Percentiles rank a stretch among this genome's conserved stretches.
These are phyloP conservation scores for Podotricha telesiphe DNA, from an alignment of 2,888 invertebrate genomes.

Conservation along the genomic window DNA sequence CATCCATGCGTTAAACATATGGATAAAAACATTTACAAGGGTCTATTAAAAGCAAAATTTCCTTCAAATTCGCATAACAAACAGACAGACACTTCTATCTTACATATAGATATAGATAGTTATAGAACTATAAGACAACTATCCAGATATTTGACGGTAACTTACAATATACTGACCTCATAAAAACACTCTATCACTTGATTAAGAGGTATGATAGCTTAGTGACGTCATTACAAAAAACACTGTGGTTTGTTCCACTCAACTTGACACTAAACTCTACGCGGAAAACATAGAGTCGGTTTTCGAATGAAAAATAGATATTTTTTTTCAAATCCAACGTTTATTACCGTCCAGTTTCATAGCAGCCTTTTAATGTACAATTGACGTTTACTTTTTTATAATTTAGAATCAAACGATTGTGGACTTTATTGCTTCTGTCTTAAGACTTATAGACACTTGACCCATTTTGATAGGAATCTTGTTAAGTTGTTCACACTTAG, in stretches of 20 bases:
- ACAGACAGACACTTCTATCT: slow-evolving; percentile 1
- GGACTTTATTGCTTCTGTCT: slow-evolving; percentile 9
- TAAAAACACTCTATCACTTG: slow-evolving; percentile 55
- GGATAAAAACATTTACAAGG: too few relatives aligned
- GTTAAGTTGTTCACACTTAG: slow-evolving; percentile 51
- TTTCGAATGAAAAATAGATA: slow-evolving; percentile 18
- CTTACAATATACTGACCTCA: slow-evolving; percentile 53
- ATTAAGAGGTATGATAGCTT: slow-evolving; percentile 58
- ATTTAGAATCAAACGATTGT: slow-evolving; percentile 25
- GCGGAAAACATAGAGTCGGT: slow-evolving; percentile 38
- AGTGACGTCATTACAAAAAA: slow-evolving; percentile 52
- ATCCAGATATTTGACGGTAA: slow-evolving; percentile 53
- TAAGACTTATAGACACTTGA: slow-evolving; percentile 3
- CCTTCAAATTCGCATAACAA: slow-evolving; percentile 11
- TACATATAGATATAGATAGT: too few relatives aligned
- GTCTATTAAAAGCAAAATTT: too few relatives aligned
- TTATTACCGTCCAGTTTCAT: slow-evolving; percentile 55
- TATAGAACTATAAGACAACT: slow-evolving; percentile 44
- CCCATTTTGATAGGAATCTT: slow-evolving; percentile 17
- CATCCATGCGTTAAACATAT: too few relatives aligned
- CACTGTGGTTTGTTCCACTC: background rate
- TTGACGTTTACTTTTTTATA: slow-evolving; percentile 35
- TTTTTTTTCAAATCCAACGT: slow-evolving; percentile 46
- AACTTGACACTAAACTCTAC: slow-evolving; percentile 42
- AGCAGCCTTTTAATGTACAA: slow-evolving; percentile 50